Evolutionary conservation across 2,888 invertebrate genomes (phyloP), one percentile per base, ranked within the genome.

Genomic region (Crossocerus cetratus): DNA sequence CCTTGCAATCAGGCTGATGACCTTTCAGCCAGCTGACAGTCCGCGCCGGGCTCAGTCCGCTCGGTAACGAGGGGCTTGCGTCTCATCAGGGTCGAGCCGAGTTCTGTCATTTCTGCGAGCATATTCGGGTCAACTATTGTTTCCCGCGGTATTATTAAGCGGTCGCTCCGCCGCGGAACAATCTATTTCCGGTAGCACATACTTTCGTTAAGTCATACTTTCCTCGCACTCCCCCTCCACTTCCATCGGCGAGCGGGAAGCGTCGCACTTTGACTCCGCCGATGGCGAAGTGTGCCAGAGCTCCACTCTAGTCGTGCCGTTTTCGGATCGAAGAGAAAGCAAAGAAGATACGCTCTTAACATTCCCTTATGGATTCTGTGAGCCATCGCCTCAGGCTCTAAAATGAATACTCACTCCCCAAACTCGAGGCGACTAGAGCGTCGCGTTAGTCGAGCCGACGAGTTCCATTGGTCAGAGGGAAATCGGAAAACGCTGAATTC

Each of bases 51-150:
- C 4, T 43, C 18, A 13, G 18, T 55, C 20, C 20, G 49, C 61
- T 20, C 4, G 16, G 14, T 20, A 49, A 20, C 58, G 65, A 73
- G 70, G 68, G 63, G 68, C 73, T 73, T 76, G 76, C 73, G 76
- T 78, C 68, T 67, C 66, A 69, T 72, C 75, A 72, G 78, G 72
- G 76, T 73, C 78, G 78, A 66, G 77, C 70, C 76, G 76, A 74
- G 74, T 77, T 79, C 77, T 32, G 66, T 56, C 76, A 23, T 70
- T 78, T 66, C 71, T 45, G 18, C 72, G 63, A 75, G 76, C 74
- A 81, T 81, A 84, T 84, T 84, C 77, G 78, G 86, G 82, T 85
- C 83, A 77, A 76, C 80, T 80, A 83, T 86, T 85, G 85, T 84
- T 86, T 75, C 76, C 72, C 76, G 76, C 65, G 74, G 83, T 78